These are phyloP conservation scores for Serranus cabrilla DNA, from an alignment of 2,797 vertebrate species.

Conservation along the genomic window DNA sequence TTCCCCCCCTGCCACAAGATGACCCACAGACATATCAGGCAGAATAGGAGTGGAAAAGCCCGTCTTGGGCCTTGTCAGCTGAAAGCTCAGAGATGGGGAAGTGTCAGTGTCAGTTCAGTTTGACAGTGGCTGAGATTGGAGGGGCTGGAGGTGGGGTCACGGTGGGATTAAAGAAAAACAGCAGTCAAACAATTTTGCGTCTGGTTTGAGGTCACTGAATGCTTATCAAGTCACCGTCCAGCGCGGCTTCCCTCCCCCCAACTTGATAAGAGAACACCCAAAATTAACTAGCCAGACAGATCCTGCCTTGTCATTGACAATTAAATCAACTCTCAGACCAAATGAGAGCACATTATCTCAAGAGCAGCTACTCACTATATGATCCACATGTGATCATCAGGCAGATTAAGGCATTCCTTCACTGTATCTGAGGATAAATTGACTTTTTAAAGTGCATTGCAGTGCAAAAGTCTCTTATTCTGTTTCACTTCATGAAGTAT, in stretches of 20 bases:
- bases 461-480: constrained; percentile 41
- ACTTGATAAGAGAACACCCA: constrained; percentile 66
- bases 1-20: constrained; percentile 66
- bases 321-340: constrained; percentile 76
- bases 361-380: constrained; percentile 54
- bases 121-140: constrained; percentile 78
- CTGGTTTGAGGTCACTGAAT: constrained; percentile 76
- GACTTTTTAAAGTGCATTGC: constrained; percentile 50
- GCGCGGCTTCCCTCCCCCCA: constrained; percentile 32
- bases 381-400: constrained; percentile 62
- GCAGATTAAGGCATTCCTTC: constrained; percentile 54
- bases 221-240: constrained; percentile 56
- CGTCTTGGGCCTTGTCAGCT: constrained; percentile 82
- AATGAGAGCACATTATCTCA: constrained; percentile 71
- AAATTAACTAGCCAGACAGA: constrained; percentile 79
- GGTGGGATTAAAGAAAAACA: constrained; percentile 63
- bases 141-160: constrained; percentile 60
- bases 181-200: constrained; percentile 70
- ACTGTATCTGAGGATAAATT: constrained; percentile 36
- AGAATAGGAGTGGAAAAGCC: constrained; percentile 80
- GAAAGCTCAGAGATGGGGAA: constrained; percentile 77
- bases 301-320: constrained; percentile 76
- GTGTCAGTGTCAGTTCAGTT: constrained; percentile 78
- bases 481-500: constrained; percentile 50
- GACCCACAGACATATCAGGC: constrained; percentile 84